These are phyloP conservation scores for Leptinotarsa undecemlineata DNA, from an alignment of 1,140 invertebrate species.

Conservation along the genomic window DNA sequence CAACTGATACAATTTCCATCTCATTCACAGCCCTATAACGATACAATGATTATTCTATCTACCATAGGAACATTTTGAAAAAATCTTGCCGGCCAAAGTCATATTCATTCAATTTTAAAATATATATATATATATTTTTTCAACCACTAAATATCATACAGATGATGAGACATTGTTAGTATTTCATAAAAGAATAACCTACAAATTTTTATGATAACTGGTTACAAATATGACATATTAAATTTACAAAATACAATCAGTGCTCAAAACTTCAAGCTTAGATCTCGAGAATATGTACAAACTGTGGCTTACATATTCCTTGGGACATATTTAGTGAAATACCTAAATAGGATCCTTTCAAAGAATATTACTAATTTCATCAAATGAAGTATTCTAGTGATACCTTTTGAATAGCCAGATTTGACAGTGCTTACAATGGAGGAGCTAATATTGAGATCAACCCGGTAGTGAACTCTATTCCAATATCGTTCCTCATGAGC, in stretches of 20 bases:
- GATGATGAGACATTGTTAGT: neutral
- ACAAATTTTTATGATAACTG: neutral
- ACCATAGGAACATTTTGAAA: neutral
- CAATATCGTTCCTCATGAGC: too few relatives aligned
- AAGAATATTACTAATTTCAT: too few relatives aligned
- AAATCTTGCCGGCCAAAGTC: neutral
- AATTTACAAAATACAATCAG: constrained; percentile 37
- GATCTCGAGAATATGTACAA: constrained; percentile 10
- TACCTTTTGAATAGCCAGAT: too few relatives aligned
- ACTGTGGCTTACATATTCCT: too few relatives aligned
- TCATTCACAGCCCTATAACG: neutral
- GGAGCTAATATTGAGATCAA: too few relatives aligned
- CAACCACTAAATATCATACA: constrained; percentile 2
- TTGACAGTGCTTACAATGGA: too few relatives aligned
- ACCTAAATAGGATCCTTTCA: too few relatives aligned
- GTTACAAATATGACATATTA: constrained; percentile 14
- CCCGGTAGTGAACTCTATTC: too few relatives aligned
- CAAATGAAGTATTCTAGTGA: too few relatives aligned
- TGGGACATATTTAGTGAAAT: too few relatives aligned
- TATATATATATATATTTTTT: neutral
- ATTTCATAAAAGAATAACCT: neutral
- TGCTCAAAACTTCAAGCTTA: constrained; percentile 34
- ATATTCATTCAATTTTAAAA: neutral
- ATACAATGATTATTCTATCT: neutral
- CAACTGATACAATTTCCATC: neutral